Evolutionary conservation across 2,113 vertebrate species (phyloP).

Genomic region (Bujurquina vittata): DNA sequence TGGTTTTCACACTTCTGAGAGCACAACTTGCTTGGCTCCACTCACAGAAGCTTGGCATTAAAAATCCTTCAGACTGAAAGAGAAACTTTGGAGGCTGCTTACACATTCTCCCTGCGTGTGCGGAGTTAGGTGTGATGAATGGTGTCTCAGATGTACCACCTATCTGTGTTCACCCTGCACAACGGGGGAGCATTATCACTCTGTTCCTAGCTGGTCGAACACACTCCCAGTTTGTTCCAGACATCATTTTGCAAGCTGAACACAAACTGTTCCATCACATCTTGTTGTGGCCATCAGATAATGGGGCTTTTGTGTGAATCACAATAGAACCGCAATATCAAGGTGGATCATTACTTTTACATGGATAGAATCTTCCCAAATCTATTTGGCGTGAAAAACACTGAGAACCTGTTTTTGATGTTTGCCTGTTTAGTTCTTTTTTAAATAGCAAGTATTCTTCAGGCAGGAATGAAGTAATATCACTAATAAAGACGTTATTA

Average conservation of each 20-base stretch:
- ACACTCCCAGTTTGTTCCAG: conserved; percentile 45
- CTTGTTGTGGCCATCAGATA: conserved; percentile 14
- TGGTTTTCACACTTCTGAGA: conserved; percentile 43
- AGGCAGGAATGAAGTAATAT: background rate
- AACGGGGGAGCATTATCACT: conserved; percentile 46
- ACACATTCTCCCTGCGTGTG: conserved; percentile 33
- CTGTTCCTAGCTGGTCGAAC: conserved; percentile 45
- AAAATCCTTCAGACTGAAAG: conserved; percentile 20
- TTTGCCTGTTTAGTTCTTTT: background rate
- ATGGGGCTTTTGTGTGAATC: conserved; percentile 1
- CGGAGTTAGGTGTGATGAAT: conserved; percentile 53
- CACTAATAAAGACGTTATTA: background rate
- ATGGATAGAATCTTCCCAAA: background rate
- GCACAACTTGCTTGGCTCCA: conserved; percentile 27
- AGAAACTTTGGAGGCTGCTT: conserved; percentile 30
- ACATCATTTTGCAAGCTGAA: conserved; percentile 26
- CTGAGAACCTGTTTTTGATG: background rate
- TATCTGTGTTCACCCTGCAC: conserved; percentile 39
- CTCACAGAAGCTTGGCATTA: conserved; percentile 19
- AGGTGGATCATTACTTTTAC: background rate
- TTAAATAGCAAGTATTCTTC: background rate
- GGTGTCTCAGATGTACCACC: conserved; percentile 30
- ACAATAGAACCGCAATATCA: conserved; percentile 6
- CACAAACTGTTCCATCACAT: conserved; percentile 36
- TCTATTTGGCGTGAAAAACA: background rate